Evolutionary conservation across 1,140 invertebrate genomes (phyloP).

Genomic region (Dinoponera quadriceps): DNA sequence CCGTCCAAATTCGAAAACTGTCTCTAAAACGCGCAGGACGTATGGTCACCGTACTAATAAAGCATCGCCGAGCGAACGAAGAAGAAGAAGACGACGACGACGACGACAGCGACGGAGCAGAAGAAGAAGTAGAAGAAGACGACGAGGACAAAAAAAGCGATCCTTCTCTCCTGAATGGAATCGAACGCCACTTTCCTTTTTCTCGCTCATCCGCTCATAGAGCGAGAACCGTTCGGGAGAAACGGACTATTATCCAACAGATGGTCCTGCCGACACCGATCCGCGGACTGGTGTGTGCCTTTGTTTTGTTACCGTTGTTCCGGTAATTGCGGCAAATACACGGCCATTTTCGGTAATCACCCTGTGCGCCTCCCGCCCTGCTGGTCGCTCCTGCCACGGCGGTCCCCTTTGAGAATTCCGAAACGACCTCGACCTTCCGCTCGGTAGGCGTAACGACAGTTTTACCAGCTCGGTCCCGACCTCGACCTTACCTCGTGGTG

Average conservation of each 20-base stretch:
- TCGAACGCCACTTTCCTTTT: constrained; percentile 44
- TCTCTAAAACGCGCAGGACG: neutral
- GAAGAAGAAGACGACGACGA: neutral
- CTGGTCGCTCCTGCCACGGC: constrained; percentile 69
- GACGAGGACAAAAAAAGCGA: neutral
- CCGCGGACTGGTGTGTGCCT: constrained; percentile 67
- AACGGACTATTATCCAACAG: constrained; percentile 82
- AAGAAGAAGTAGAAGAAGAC: neutral
- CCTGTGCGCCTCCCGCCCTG: constrained; percentile 68
- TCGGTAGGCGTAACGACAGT: constrained; percentile 80
- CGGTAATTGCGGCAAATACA: constrained; percentile 82
- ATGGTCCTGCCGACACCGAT: constrained; percentile 78
- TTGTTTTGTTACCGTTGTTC: constrained; percentile 83
- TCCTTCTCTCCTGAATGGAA: constrained; percentile 29
- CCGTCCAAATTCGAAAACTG: neutral
- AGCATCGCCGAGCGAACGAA: constrained; percentile 18
- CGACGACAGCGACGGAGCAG: neutral
- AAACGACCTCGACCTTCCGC: constrained; percentile 80
- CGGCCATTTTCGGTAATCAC: constrained; percentile 82
- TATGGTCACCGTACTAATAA: constrained; percentile 41
- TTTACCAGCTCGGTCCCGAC: constrained; percentile 68
- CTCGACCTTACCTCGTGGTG: constrained; percentile 67
- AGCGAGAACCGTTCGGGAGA: constrained; percentile 55
- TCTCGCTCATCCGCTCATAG: constrained; percentile 63
- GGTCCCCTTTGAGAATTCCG: constrained; percentile 81